A percentile compares a stretch with the other conserved stretches of the same genome.
phyloP scores from a whole-genome alignment of 2,888 invertebrate species.

The Macropis europaea region DNA sequence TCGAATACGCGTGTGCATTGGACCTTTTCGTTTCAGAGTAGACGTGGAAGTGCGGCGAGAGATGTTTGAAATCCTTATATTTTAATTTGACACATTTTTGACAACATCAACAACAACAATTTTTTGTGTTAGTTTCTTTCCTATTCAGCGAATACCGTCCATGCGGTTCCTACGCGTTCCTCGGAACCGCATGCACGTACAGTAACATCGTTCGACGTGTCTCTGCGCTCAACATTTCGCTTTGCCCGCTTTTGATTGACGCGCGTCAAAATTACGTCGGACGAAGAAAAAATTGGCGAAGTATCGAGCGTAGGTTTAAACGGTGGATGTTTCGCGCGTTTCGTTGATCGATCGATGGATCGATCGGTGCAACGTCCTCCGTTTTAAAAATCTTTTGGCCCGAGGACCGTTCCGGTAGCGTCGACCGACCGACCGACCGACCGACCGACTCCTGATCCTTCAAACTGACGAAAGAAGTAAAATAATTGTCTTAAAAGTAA shows the following conservation, averaged over 20 bases:
- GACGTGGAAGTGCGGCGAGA: constrained; percentile 27
- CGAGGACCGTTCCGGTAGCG: not conserved
- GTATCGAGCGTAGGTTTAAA: not conserved
- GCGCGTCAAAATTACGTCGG: not conserved
- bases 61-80: constrained; percentile 75
- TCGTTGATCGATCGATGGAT: not conserved
- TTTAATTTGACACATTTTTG: constrained; percentile 78
- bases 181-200: constrained; percentile 18
- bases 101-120: constrained; percentile 76
- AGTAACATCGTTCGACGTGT: constrained; percentile 11
- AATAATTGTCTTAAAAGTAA: not conserved
- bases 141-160: constrained; percentile 57
- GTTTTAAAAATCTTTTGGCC: no score
- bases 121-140: constrained; percentile 55
- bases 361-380: no score
- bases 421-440: not conserved
- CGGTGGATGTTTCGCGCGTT: not conserved
- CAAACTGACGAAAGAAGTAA: not conserved
- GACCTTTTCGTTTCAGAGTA: not conserved
- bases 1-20: constrained; percentile 23
- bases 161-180: constrained; percentile 31
- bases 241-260: not conserved
- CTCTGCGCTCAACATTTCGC: constrained; percentile 11
- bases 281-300: not conserved
- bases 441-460: not conserved